A percentile compares a stretch with the other conserved stretches of the same genome.
Conservation (phyloP, 1,140 invertebrate genomes). For the Mamestra configurata region DNA sequence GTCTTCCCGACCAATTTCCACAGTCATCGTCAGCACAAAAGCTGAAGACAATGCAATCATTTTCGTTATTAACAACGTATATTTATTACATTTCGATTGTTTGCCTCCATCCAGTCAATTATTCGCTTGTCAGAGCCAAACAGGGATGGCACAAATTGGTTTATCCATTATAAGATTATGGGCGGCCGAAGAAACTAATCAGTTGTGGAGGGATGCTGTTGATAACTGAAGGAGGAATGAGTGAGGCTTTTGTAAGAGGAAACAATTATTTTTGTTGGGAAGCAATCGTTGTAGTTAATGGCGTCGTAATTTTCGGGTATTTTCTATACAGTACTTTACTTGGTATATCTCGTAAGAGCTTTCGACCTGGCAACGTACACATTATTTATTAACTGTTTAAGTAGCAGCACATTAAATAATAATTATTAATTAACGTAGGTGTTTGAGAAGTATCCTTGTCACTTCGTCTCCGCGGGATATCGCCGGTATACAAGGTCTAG, state of each 20-base stretch:
- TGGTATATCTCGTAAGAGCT: too few relatives aligned
- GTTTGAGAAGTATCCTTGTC: too few relatives aligned
- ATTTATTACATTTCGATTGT: slow-evolving; percentile 45
- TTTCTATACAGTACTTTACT: neutral
- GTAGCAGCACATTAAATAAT: too few relatives aligned
- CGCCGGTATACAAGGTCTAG: too few relatives aligned
- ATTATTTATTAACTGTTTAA: too few relatives aligned
- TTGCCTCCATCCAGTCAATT: slow-evolving; percentile 44
- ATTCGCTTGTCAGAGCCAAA: slow-evolving; percentile 48
- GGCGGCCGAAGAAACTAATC: slow-evolving; percentile 62
- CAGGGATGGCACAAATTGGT: slow-evolving; percentile 58
- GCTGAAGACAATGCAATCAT: slow-evolving; percentile 12
- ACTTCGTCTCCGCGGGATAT: too few relatives aligned
- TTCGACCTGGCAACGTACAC: too few relatives aligned
- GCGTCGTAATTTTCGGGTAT: neutral
- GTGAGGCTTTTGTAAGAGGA: slow-evolving; percentile 53
- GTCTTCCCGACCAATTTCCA: neutral
- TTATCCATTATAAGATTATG: slow-evolving; percentile 66
- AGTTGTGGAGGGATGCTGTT: slow-evolving; percentile 37
- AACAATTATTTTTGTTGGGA: slow-evolving; percentile 25
- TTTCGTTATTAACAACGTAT: slow-evolving; percentile 31
- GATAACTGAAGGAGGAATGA: slow-evolving; percentile 34
- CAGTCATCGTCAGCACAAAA: slow-evolving; percentile 15
- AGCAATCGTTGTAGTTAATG: slow-evolving; percentile 39
- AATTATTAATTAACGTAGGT: too few relatives aligned